Conservation (phyloP, 2,888 invertebrate genomes). For the Neria commutata region DNA sequence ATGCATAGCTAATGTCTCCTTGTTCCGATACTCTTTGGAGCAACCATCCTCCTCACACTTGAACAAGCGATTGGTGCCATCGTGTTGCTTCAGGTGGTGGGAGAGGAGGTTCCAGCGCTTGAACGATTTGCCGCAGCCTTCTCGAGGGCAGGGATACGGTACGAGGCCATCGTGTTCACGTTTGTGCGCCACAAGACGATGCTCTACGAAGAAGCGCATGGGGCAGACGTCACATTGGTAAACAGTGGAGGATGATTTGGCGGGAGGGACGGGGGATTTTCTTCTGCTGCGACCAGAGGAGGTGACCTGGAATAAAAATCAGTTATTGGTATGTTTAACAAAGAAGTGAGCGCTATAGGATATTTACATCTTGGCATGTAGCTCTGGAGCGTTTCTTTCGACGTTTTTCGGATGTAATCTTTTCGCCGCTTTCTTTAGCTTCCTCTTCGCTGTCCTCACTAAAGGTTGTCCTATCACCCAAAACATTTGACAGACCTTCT, state of each 20-base stretch:
- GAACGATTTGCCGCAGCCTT: slow-evolving; percentile 42
- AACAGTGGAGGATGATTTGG: too few species aligned
- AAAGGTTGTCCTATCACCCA: background rate
- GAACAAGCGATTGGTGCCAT: slow-evolving; percentile 31
- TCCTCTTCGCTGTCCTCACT: background rate
- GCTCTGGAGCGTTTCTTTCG: background rate
- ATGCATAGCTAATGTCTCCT: slow-evolving; percentile 46
- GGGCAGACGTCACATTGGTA: slow-evolving; percentile 42
- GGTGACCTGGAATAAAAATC: too few species aligned
- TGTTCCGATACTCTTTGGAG: slow-evolving; percentile 44
- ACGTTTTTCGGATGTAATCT: background rate
- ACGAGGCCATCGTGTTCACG: slow-evolving; percentile 44
- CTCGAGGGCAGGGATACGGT: slow-evolving; percentile 43
- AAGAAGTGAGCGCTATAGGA: too few species aligned
- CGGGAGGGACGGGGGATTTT: too few species aligned
- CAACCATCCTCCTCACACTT: slow-evolving; percentile 43
- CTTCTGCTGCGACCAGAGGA: too few species aligned
- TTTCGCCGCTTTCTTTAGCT: background rate
- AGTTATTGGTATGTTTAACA: too few species aligned
- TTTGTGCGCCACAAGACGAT: slow-evolving; percentile 42
- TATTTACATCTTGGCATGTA: too few species aligned
- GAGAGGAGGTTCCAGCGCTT: slow-evolving; percentile 38
- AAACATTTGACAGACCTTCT: too few species aligned
- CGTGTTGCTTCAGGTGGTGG: slow-evolving; percentile 44
- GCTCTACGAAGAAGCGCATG: slow-evolving; percentile 35